A percentile compares a stretch with the other conserved stretches of the same genome.
Conservation (phyloP, 2,888 invertebrate species). For the Shargacucullia verbasci region DNA sequence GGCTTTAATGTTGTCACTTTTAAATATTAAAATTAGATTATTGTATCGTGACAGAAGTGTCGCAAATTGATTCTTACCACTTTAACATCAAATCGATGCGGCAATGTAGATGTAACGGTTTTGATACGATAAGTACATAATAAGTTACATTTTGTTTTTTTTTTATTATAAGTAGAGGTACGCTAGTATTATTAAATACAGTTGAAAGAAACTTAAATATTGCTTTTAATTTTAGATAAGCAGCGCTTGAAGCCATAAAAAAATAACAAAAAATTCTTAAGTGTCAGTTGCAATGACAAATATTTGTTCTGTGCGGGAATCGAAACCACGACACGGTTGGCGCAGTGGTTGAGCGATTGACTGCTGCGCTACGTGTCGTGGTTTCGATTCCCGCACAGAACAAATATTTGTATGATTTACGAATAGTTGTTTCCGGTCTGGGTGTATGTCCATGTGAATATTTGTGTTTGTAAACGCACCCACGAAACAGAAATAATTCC, state of each 20-base stretch:
- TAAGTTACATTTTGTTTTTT: conserved; percentile 14
- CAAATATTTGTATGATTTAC: too few species aligned
- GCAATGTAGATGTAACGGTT: conserved; percentile 11
- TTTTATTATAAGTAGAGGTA: not conserved
- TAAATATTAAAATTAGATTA: conserved; percentile 86
- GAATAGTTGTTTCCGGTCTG: too few species aligned
- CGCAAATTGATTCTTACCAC: conserved; percentile 72
- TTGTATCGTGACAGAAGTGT: conserved; percentile 74
- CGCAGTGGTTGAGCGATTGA: too few species aligned
- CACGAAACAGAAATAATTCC: too few species aligned
- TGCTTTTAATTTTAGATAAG: conserved; percentile 5
- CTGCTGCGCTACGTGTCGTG: too few species aligned
- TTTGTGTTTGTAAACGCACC: too few species aligned
- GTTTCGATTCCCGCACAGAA: too few species aligned
- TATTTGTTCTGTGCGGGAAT: too few species aligned
- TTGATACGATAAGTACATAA: conserved; percentile 18
- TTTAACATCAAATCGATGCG: conserved; percentile 51
- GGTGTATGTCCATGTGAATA: too few species aligned
- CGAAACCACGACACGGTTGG: too few species aligned
- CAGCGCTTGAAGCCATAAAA: not conserved
- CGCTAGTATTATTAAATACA: not conserved
- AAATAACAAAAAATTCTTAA: conserved; percentile 1
- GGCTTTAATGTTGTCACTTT: conserved; percentile 81
- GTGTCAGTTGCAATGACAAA: too few species aligned
- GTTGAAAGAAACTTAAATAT: conserved; percentile 7